Evolutionary conservation across 2,888 invertebrate genomes (phyloP), one percentile per base, ranked within the genome.

Genomic region (Campoplex capitator): DNA sequence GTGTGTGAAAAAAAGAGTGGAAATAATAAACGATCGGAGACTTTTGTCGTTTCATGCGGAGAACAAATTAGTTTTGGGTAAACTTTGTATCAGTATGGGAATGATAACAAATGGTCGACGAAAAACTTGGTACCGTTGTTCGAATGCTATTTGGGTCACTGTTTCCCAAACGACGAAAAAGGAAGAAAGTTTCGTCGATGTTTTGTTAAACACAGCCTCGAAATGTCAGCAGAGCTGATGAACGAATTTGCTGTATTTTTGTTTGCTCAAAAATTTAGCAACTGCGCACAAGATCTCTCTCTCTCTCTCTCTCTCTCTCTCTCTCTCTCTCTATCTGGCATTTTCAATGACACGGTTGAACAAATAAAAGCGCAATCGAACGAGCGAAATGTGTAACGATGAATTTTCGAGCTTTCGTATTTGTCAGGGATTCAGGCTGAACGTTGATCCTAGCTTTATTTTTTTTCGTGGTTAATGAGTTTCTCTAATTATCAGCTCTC

Each of bases 271-370:
- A 28, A 48, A 73, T 81, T 65, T 54, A 18, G 51, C 38, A 42
- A 38, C 38, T 65, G 18, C 28, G 58, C 38, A 11, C 13, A 54
- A 45, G 45, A n/a, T 3, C 11, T 7, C n/a, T 38, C 11, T 23
- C 23, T 23, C 38, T 4, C 38, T 6, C 3, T 4, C 38, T 38
- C n/a, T 38, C 11, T 23, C 23, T 3, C 11, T 7, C n/a, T 38
- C 11, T 23, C 23, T 23, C 38, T 4, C 38, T 6, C 3, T 4
- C 38, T 38, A 38, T 38, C 38, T 38, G 38, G 65, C 32, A 62
- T 38, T 65, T 76, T 23, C 11, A n/a, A 38, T 54, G 68, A 56
- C 18, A 23, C 65, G 65, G 65, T 51, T 81, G n/a, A 74, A 65
- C 18, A 38, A 65, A 74, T n/a, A 54, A 54, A 18, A 23, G 23